Base-by-base conservation (phyloP, 2,888 invertebrate species). In the Argynnis bischoffii region DNA sequence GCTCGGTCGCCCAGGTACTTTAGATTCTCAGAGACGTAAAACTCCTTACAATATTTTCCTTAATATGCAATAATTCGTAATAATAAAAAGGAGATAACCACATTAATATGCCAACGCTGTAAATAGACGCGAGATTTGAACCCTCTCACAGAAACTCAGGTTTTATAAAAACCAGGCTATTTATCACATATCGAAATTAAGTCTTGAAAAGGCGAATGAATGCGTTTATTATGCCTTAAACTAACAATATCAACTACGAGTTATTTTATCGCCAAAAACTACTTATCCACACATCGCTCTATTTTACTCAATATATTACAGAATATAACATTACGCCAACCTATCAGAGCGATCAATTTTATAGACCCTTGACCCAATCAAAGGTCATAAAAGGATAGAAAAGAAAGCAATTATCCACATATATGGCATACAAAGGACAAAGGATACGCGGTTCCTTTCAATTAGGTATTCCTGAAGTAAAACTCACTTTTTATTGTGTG, bases 401-500 rank as follows among this genome's bases (percentile, higher is more conserved):
- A 50, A 67, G 63, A 63, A 71, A 71, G 51, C 67, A 71, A 69
- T 71, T 67, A 67, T 54, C 61, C 54, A 46, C 48, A 14, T 51
- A 59, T 61, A 54, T 47, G 53, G 55, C 51, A 51, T 50, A 31
- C 64, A 68, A 68, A 60, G 64, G 59, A n/a, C 64, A 18, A 54
- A 35, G 13, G 35, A 18, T 26, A 50, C 21, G 48, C 41, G 46
- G 60, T 21, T 64, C 46, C 41, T 48, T 64, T 68, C 64, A 65
- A 56, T 64, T 53, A 16, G 2, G 59, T 13, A 18, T 61, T 48
- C 21, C 21, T 21, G 31, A 55, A 41, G 56, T 13, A 53, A n/a
- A 35, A 1, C 16, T 51, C 35, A 18, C 18, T 18, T 18, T 18
- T 18, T 18, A 18, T 18, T 13, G 26, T 16, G 16, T 6, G 51